These are phyloP conservation scores for Argyrosomus japonicus DNA, from an alignment of 2,113 vertebrate genomes.

Conservation along the genomic window DNA sequence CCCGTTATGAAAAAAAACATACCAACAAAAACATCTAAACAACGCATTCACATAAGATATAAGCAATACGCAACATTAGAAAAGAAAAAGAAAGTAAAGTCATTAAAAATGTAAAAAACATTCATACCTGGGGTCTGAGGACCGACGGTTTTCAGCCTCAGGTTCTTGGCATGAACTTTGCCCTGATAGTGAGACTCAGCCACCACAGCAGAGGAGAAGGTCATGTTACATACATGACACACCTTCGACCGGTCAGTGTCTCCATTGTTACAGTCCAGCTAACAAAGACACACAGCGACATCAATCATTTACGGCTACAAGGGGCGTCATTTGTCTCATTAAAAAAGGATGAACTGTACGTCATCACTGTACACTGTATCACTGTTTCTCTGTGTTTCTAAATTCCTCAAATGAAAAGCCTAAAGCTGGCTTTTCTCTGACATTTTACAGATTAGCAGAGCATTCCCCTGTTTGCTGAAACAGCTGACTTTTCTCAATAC, in stretches of 20 bases:
- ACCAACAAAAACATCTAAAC: background rate
- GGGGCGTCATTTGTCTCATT: background rate
- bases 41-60: no score
- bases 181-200: conserved; percentile 97
- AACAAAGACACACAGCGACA: conserved; percentile 17
- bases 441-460: no score
- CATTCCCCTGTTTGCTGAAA: no score
- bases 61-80: background rate
- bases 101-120: background rate
- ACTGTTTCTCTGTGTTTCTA: background rate
- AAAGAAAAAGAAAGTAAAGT: background rate
- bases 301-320: background rate
- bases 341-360: background rate
- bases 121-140: conserved; percentile 84
- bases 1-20: background rate
- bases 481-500: no score
- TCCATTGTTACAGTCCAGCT: conserved; percentile 84
- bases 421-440: background rate
- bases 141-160: conserved; percentile 88
- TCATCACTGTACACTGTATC: background rate
- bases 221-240: conserved; percentile 96
- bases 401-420: background rate
- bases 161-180: conserved; percentile 96
- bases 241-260: conserved; percentile 90
- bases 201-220: conserved; percentile 92